Base-by-base conservation (phyloP, 2,888 invertebrate species). In the Meandrusa payeni region DNA sequence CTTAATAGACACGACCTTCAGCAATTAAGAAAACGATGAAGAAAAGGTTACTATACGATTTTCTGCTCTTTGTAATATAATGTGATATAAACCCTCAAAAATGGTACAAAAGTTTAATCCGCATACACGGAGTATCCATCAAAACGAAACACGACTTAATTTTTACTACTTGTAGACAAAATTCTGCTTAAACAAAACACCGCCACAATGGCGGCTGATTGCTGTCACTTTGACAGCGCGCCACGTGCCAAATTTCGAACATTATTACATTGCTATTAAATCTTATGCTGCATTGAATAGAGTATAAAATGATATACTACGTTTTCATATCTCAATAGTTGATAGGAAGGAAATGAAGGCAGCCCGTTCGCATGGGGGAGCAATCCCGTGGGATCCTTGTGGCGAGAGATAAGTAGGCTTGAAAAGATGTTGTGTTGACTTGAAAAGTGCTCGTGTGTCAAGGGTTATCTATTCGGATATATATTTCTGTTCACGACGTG, bases 141-240 rank as follows among this genome's bases (percentile, higher is more conserved):
- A n/a, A n/a, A n/a, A n/a, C n/a, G n/a, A n/a, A n/a, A n/a, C n/a
- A n/a, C n/a, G n/a, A n/a, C n/a, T n/a, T n/a, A n/a, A n/a, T n/a
- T n/a, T n/a, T n/a, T n/a, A n/a, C n/a, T n/a, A n/a, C n/a, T n/a
- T n/a, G n/a, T 11, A n/a, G 19, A 24, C 5, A 2, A 17, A 22
- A 19, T 24, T 17, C 15, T 33, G 28, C 36, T 20, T 41, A 39
- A 41, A 41, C 32, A 20, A 29, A 44, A 37, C 41, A 32, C 24
- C 9, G 7, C 48, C 48, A 60, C 62, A 62, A 62, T 61, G 55
- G 54, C 50, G 42, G 45, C 50, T 62, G 61, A 62, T 62, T 62
- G 56, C 55, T 56, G 57, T 54, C 55, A 51, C 28, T 45, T 40
- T 51, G 55, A 55, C 49, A 48, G 42, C 47, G 24, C 47, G 53